Evolutionary conservation across 2,888 invertebrate genomes (phyloP), one percentile per base, ranked within the genome.

Genomic region (Calameuta pallipes): DNA sequence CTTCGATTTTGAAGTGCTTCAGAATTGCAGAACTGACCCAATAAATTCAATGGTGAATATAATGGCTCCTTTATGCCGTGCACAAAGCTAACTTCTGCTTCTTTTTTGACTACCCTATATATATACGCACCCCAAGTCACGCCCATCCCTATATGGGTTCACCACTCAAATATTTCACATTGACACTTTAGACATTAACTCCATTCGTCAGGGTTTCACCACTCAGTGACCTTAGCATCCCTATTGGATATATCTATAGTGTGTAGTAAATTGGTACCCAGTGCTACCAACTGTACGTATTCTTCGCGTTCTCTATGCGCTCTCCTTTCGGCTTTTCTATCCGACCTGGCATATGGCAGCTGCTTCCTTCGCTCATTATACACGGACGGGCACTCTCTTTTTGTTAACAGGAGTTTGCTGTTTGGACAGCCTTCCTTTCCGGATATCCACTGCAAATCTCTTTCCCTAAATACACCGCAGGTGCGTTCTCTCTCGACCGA

Each of bases 171-270:
- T 89, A 89, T 88, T 88, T 89, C 89, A 89, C 87, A 83, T 85
- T 86, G 89, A 89, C 89, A 86, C 87, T 88, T 86, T 82, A 81
- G 86, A 87, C 88, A 87, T 88, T 87, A 89, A 89, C 89, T 88
- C 86, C 84, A 88, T 89, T 88, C 87, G 87, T 87, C 87, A 84
- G 85, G 81, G 86, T 82, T 83, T 85, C 83, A 76, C 77, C 80
- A 74, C 78, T 80, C 76, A 76, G 83, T 81, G 78, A 79, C 76
- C 76, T 23, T 23, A 56, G 9, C 56, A 56, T 56, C 56, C 56
- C 56, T 9, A 56, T 56, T 9, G 56, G 56, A 56, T 56, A 56
- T 56, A 56, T 56, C 23, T 56, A 23, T 56, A 56, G 56, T 23
- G 23, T 56, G 23, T 56, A 23, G 56, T 56, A 56, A 56, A 56